These are phyloP conservation scores for Chelonus insularis DNA, from an alignment of 1,140 invertebrate genomes.

Conservation along the genomic window DNA sequence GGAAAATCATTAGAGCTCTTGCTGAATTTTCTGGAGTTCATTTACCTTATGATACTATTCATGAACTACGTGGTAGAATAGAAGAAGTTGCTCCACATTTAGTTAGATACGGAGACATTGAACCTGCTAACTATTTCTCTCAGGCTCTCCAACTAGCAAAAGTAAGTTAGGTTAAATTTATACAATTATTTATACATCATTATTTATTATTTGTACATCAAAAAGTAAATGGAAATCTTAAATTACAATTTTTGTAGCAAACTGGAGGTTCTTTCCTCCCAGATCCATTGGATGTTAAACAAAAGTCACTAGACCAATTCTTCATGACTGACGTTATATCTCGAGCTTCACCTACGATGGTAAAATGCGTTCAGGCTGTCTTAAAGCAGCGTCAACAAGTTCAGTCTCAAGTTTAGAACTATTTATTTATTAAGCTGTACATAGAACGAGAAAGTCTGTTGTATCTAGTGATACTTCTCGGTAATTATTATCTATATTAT, in stretches of 20 bases:
- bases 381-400: constrained; percentile 69
- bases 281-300: constrained; percentile 74
- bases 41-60: constrained; percentile 88
- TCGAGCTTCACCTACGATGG: constrained; percentile 97
- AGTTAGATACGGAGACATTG: constrained; percentile 78
- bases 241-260: constrained; percentile 64
- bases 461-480: constrained; percentile 33
- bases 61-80: constrained; percentile 82
- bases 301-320: constrained; percentile 88
- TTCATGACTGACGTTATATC: constrained; percentile 98
- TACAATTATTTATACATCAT: background rate
- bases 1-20: constrained; percentile 95
- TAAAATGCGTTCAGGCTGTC: constrained; percentile 93
- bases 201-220: too few species aligned
- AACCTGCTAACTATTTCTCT: constrained; percentile 81
- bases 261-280: constrained; percentile 61
- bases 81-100: constrained; percentile 88
- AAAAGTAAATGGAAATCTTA: too few species aligned
- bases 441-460: constrained; percentile 38
- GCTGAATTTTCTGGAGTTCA: constrained; percentile 79
- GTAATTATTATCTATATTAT: constrained; percentile 27
- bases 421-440: constrained; percentile 32
- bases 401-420: constrained; percentile 54
- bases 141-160: constrained; percentile 72
- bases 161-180: constrained; percentile 58